A percentile compares a stretch with the other conserved stretches of the same genome.
phyloP scores from a whole-genome alignment of 2,888 invertebrate genomes.

The Aphidoletes aphidimyza region DNA sequence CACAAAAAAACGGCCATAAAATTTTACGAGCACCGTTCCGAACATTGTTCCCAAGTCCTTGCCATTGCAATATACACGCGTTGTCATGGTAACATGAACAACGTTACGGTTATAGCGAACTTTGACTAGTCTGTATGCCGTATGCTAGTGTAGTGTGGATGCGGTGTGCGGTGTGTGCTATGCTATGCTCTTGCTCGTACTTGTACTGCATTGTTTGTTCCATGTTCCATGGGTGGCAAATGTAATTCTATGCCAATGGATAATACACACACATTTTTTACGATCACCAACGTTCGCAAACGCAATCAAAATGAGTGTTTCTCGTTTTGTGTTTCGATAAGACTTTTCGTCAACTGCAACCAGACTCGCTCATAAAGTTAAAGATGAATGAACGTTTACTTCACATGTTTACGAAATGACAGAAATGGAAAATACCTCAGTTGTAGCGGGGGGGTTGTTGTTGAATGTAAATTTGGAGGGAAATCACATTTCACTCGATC shows the following conservation, averaged over 20 bases:
- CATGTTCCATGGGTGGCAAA: conserved; percentile 3
- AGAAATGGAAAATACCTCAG: no score
- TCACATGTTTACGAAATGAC: no score
- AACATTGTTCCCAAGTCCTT: conserved; percentile 12
- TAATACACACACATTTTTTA: conserved; percentile 34
- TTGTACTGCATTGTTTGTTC: background rate
- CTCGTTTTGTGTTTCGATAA: no score
- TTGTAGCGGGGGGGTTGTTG: no score
- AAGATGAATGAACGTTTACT: no score
- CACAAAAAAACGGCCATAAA: conserved; percentile 53
- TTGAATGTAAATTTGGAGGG: no score
- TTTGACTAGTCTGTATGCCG: background rate
- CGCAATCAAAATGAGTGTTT: no score
- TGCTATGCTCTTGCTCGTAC: background rate
- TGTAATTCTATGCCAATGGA: background rate
- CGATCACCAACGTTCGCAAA: background rate
- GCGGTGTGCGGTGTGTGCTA: no score
- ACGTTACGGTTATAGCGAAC: background rate
- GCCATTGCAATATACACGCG: conserved; percentile 20
- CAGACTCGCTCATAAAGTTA: no score
- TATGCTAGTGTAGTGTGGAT: background rate
- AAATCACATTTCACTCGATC: no score
- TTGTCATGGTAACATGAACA: background rate
- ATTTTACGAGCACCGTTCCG: conserved; percentile 44
- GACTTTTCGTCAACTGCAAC: no score